Evolutionary conservation across 2,797 vertebrate genomes (phyloP), one percentile per base, ranked within the genome.

Genomic region (Periophthalmus magnuspinnatus): DNA sequence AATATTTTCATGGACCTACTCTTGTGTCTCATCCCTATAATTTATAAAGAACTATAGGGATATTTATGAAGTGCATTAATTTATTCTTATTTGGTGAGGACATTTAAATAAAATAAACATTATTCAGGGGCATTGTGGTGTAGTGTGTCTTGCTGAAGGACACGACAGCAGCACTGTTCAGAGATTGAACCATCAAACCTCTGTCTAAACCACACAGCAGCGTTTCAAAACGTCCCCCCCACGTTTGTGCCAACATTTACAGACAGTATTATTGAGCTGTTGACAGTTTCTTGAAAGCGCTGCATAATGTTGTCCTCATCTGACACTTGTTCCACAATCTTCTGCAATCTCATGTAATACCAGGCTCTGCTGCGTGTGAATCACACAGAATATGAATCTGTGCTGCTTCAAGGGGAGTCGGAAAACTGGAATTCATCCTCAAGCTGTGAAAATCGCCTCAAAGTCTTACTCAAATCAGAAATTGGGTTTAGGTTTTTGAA

Each of bases 311-410:
- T 60, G 36, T 41, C 60, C 19, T 62, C 36, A 22, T 21, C 10
- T 62, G 34, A 62, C n/a, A n/a, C 19, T 36, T 38, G 33, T 36
- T 63, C 61, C 14, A 32, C 59, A 11, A 61, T 61, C 61, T 45
- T 5, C 61, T 24, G 21, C n/a, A 63, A 47, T 63, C 38, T 24
- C 36, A 38, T 13, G n/a, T 38, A 38, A 60, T 16, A 60, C 6
- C 10, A 11, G 36, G n/a, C 38, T 45, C 34, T 38, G 59, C 59
- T 38, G 17, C 6, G 17, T 32, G 33, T 38, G n/a, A 61, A 61
- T 38, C 21, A 13, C 33, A n/a, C 33, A 61, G 19, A 38, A 21
- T 61, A 21, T 61, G 34, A 61, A 38, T 36, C 6, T 38, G 19
- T 2, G 19, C 34, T 2, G 34, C 59, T 28, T 61, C 59, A n/a